Evolutionary conservation across 2,888 invertebrate genomes (phyloP).

Genomic region (Stenotaenia linearis): DNA sequence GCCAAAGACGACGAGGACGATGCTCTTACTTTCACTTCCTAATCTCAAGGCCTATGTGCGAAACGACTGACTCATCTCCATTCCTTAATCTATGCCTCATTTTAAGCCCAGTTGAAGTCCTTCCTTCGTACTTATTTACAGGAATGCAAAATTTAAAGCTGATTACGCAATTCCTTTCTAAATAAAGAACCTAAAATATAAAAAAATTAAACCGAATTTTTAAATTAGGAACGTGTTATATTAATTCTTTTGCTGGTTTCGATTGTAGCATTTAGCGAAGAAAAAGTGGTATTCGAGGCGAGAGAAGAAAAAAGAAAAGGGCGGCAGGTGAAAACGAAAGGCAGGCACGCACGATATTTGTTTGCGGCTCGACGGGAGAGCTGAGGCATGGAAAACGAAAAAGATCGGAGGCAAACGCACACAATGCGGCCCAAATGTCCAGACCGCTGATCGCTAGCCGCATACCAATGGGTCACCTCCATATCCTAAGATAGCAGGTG

Average conservation of each 20-base stretch:
- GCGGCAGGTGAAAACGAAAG: neutral
- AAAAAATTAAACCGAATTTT: neutral
- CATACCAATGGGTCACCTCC: slow-evolving; percentile 19
- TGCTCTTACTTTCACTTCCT: slow-evolving; percentile 2
- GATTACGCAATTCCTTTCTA: neutral
- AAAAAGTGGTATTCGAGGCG: too few relatives aligned
- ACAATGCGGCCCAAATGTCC: slow-evolving; percentile 19
- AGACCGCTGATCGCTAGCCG: slow-evolving; percentile 1
- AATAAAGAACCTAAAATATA: neutral
- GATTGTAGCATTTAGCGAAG: too few relatives aligned
- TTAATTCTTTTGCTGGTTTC: too few relatives aligned
- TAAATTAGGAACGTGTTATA: too few relatives aligned
- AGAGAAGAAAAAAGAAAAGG: neutral
- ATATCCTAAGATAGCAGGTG: neutral
- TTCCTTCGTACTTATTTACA: neutral
- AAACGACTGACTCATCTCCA: slow-evolving; percentile 17
- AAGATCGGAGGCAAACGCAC: slow-evolving; percentile 1
- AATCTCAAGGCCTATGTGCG: slow-evolving; percentile 16
- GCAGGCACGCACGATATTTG: neutral
- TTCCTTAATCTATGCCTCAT: slow-evolving; percentile 19
- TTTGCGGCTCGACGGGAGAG: slow-evolving; percentile 19
- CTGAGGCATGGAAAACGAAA: neutral
- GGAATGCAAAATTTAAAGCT: neutral
- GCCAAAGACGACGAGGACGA: slow-evolving; percentile 24
- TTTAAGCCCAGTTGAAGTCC: slow-evolving; percentile 17